A percentile compares a stretch with the other conserved stretches of the same genome.
Evolutionary conservation across 2,888 invertebrate genomes (phyloP).

Genomic region (Malacosoma neustria): DNA sequence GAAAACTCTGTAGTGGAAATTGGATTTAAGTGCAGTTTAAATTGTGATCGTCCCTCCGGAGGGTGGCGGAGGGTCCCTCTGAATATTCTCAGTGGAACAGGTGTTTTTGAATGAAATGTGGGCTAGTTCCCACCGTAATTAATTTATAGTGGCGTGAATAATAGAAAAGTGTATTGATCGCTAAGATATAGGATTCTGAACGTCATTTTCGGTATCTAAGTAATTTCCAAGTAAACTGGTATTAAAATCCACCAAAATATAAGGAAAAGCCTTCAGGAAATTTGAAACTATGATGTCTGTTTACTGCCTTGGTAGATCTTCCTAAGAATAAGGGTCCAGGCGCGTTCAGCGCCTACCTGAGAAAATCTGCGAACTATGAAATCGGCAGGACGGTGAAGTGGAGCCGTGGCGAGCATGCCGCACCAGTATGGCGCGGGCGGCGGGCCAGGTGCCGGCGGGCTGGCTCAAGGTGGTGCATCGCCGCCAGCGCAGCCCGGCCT

Average conservation of each 20-base stretch:
- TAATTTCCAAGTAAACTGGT: background rate
- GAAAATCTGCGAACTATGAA: constrained; percentile 26
- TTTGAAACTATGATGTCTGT: background rate
- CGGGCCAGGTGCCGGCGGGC: constrained; percentile 51
- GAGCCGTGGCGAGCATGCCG: constrained; percentile 80
- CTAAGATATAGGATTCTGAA: constrained; percentile 24
- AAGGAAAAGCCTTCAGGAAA: background rate
- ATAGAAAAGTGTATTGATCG: constrained; percentile 67
- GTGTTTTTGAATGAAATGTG: constrained; percentile 84
- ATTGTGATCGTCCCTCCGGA: constrained; percentile 8
- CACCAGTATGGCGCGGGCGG: constrained; percentile 84
- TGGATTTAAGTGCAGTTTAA: constrained; percentile 4
- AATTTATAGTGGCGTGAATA: constrained; percentile 67
- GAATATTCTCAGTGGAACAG: constrained; percentile 84
- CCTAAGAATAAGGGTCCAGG: background rate
- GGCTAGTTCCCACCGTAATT: constrained; percentile 69
- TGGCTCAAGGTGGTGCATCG: constrained; percentile 87
- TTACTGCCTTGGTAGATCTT: background rate
- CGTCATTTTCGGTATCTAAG: constrained; percentile 5
- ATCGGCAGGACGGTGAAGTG: constrained; percentile 48
- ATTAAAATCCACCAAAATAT: background rate
- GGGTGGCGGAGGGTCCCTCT: constrained; percentile 34
- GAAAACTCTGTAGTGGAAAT: constrained; percentile 7
- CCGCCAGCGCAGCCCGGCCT: constrained; percentile 76
- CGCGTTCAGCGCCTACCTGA: background rate